A percentile compares a stretch with the other conserved stretches of the same genome.
These are phyloP conservation scores for Conops quadrifasciatus DNA, from an alignment of 2,888 invertebrate species.

Conservation along the genomic window DNA sequence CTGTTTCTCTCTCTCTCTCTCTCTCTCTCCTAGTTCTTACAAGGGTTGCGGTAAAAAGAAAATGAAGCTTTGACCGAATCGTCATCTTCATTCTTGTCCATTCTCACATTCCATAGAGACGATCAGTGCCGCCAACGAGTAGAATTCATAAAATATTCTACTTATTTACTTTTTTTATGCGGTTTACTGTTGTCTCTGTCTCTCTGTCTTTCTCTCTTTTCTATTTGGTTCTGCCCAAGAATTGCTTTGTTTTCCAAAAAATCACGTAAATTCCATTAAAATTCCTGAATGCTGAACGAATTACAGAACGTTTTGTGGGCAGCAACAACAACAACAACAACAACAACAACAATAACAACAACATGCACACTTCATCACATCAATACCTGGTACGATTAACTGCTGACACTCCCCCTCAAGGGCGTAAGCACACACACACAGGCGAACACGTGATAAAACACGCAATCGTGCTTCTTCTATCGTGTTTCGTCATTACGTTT, in stretches of 20 bases:
- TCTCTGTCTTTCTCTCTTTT: too few species aligned
- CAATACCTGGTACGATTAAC: conserved; percentile 45
- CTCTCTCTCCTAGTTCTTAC: too few species aligned
- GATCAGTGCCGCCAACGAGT: too few species aligned
- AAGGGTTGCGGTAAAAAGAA: too few species aligned
- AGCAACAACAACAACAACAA: conserved; percentile 12
- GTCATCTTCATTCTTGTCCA: too few species aligned
- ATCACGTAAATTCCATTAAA: conserved; percentile 61
- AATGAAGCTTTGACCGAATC: too few species aligned
- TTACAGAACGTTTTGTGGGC: conserved; percentile 23
- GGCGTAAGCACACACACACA: conserved; percentile 30
- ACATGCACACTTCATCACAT: conserved; percentile 17
- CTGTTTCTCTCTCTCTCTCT: too few species aligned
- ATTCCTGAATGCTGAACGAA: conserved; percentile 40
- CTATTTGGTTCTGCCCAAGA: background rate
- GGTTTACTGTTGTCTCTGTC: background rate
- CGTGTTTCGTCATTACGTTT: background rate
- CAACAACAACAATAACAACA: conserved; percentile 16
- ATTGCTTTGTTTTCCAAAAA: conserved; percentile 24
- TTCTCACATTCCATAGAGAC: too few species aligned
- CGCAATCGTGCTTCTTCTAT: too few species aligned
- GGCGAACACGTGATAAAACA: too few species aligned
- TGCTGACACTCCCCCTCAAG: conserved; percentile 53
- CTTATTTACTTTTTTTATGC: too few species aligned
- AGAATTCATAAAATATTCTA: background rate